Evolutionary conservation across 2,888 invertebrate species (phyloP).

Genomic region (Parnassius mnemosyne): DNA sequence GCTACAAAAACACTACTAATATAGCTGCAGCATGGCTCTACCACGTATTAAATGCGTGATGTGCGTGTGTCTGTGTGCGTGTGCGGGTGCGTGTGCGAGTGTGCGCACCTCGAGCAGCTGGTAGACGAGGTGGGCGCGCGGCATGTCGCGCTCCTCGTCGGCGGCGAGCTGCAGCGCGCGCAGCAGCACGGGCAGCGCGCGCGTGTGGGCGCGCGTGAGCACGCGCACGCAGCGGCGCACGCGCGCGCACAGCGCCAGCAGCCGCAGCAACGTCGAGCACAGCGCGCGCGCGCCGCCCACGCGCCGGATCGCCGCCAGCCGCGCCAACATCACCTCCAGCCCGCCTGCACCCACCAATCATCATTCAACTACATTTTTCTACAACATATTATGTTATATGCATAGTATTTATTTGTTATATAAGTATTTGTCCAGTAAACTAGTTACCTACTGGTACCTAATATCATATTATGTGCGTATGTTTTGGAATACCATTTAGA

Average conservation of each 20-base stretch:
- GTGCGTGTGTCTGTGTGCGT: too few relatives aligned
- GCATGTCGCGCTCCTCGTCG: conserved; percentile 82
- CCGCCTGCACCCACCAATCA: conserved; percentile 59
- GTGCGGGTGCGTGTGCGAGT: too few relatives aligned
- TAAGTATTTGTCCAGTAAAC: too few relatives aligned
- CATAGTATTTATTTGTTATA: too few relatives aligned
- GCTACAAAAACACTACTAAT: too few relatives aligned
- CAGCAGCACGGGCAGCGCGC: conserved; percentile 90
- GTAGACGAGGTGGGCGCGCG: conserved; percentile 90
- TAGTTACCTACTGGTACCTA: too few relatives aligned
- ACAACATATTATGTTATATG: too few relatives aligned
- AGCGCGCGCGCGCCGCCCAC: conserved; percentile 93
- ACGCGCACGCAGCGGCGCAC: conserved; percentile 93
- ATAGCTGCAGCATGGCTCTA: too few relatives aligned
- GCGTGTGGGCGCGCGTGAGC: conserved; percentile 91
- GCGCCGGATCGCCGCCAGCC: conserved; percentile 92
- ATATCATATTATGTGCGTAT: too few relatives aligned
- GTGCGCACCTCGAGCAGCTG: conserved; percentile 87
- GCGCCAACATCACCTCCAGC: conserved; percentile 88
- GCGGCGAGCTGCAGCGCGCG: conserved; percentile 88
- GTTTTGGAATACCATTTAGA: too few relatives aligned
- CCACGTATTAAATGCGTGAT: too few relatives aligned
- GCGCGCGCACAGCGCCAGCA: conserved; percentile 94
- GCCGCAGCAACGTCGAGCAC: conserved; percentile 92
- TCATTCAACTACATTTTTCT: too few relatives aligned